Conservation (phyloP, 2,113 vertebrate species). For the Mustelus asterias region DNA sequence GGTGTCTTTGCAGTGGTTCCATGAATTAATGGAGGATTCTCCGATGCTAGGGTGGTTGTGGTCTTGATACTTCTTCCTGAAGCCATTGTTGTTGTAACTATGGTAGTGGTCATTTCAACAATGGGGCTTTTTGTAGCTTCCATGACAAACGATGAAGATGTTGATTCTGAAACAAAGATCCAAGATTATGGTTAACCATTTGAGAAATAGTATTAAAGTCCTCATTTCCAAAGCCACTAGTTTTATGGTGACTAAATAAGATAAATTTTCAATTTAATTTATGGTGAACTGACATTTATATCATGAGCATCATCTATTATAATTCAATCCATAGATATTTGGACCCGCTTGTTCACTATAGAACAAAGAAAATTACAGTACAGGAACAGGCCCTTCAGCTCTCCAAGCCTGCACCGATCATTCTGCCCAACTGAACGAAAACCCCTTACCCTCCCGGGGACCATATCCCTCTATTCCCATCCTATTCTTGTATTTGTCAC, state of each 20-base stretch:
- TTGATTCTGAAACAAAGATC: slow-evolving; percentile 62
- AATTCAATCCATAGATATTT: background rate
- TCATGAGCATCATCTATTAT: background rate
- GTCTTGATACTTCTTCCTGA: slow-evolving; percentile 55
- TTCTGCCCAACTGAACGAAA: too few species aligned
- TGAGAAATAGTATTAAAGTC: background rate
- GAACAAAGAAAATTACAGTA: too few species aligned
- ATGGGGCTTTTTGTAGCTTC: slow-evolving; percentile 58
- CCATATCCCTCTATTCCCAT: too few species aligned
- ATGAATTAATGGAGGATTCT: slow-evolving; percentile 43
- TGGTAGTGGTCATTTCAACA: slow-evolving; percentile 56
- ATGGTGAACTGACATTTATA: background rate
- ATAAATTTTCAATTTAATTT: background rate
- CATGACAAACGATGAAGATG: slow-evolving; percentile 65
- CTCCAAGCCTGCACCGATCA: too few species aligned
- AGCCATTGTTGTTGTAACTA: slow-evolving; percentile 59
- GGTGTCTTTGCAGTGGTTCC: slow-evolving; percentile 57
- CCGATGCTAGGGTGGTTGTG: slow-evolving; percentile 61
- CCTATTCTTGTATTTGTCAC: too few species aligned
- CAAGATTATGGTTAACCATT: background rate
- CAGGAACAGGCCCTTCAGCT: too few species aligned
- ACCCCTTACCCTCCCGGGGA: too few species aligned
- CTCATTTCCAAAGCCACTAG: background rate
- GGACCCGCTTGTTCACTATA: too few species aligned
- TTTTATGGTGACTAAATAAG: slow-evolving; percentile 18